Percentiles rank a stretch among this genome's conserved stretches.
phyloP scores from a whole-genome alignment of 1,140 invertebrate genomes.

The Drosophila subobscura region DNA sequence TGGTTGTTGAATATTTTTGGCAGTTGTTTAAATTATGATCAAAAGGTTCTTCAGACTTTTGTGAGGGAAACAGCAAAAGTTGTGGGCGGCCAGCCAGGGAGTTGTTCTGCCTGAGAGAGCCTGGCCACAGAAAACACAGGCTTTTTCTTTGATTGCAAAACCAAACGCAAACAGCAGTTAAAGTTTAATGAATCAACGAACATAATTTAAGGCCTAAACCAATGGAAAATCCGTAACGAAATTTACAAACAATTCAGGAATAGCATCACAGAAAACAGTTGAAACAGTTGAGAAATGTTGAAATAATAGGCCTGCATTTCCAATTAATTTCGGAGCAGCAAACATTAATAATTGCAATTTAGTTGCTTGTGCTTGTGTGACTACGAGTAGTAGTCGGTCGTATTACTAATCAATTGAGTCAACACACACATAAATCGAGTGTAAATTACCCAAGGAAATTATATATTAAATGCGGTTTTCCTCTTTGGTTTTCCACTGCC shows the following conservation, averaged over 20 bases:
- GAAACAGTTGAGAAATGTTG: neutral
- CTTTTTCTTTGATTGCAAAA: neutral
- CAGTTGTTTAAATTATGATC: constrained; percentile 59
- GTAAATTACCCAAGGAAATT: constrained; percentile 5
- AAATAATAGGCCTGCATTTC: constrained; percentile 1
- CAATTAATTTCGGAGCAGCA: neutral
- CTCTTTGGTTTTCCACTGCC: neutral
- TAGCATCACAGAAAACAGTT: neutral
- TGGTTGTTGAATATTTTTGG: constrained; percentile 26
- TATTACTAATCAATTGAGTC: constrained; percentile 26
- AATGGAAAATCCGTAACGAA: neutral
- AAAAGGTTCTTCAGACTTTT: constrained; percentile 7
- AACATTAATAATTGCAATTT: constrained; percentile 22
- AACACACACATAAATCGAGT: constrained; percentile 12
- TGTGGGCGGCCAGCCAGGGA: too few species aligned
- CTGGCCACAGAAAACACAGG: too few species aligned
- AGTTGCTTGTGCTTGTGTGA: constrained; percentile 14
- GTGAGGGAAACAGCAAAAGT: neutral
- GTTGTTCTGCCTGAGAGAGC: too few species aligned
- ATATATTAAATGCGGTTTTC: constrained; percentile 1
- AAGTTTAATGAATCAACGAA: neutral
- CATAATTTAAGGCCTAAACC: neutral
- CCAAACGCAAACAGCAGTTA: neutral
- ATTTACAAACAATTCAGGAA: neutral
- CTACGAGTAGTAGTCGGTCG: neutral